Evolutionary conservation across 2,113 vertebrate genomes (phyloP).

Genomic region (Chitala chitala): DNA sequence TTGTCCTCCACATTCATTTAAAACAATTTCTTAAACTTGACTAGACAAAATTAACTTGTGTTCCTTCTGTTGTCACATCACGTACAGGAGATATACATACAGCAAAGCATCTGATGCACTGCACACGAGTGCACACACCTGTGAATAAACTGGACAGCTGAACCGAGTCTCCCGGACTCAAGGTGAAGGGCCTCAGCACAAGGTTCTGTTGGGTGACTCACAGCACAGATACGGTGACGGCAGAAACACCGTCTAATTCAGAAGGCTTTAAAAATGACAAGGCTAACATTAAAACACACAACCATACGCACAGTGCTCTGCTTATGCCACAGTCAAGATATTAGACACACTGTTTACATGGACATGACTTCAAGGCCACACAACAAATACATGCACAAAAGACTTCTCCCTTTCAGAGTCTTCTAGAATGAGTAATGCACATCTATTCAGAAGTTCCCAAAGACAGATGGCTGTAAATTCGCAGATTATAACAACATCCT

Average conservation of each 20-base stretch:
- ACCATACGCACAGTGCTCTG: background rate
- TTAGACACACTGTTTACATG: background rate
- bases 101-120: background rate
- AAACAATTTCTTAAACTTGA: no score
- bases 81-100: no score
- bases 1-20: constrained; percentile 5
- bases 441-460: background rate
- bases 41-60: background rate
- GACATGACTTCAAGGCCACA: background rate
- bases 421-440: background rate
- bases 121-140: background rate
- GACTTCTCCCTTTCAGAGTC: background rate
- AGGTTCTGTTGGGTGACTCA: no score
- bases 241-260: background rate
- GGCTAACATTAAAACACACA: background rate
- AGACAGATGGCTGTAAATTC: background rate
- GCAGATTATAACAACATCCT: constrained; percentile 5
- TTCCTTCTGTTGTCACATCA: no score
- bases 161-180: no score
- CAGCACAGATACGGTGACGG: no score
- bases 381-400: background rate
- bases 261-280: background rate
- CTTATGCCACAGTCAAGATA: background rate
- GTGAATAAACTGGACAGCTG: background rate
- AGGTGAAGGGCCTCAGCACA: no score